These are phyloP conservation scores for Anas bernieri DNA, from an alignment of 2,797 vertebrate species.

Conservation along the genomic window DNA sequence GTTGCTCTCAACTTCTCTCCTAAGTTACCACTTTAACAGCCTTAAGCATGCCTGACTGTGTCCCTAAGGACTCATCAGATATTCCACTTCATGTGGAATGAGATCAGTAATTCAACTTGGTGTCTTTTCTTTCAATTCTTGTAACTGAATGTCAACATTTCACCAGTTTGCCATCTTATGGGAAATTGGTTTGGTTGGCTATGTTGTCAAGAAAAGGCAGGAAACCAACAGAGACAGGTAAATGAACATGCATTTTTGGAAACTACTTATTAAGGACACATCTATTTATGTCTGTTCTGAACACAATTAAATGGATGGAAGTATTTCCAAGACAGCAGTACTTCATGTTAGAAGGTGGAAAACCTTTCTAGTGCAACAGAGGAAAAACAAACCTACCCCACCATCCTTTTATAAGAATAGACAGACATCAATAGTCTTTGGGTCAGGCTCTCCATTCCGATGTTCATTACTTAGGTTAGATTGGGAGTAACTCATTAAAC, in stretches of 20 bases:
- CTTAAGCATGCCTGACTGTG: neutral
- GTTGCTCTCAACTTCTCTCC: neutral
- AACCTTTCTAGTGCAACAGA: neutral
- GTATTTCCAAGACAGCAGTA: neutral
- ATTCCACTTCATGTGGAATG: neutral
- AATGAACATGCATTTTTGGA: neutral
- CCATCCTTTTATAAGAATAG: neutral
- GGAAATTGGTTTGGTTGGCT: neutral
- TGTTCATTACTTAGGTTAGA: neutral
- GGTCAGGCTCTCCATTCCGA: neutral
- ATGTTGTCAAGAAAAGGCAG: neutral
- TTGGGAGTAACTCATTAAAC: neutral
- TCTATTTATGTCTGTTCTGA: neutral
- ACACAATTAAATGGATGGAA: neutral
- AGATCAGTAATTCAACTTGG: neutral
- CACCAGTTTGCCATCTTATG: neutral
- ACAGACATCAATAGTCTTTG: neutral
- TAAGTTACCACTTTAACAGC: neutral
- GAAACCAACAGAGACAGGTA: neutral
- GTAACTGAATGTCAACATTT: neutral
- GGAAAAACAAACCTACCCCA: neutral
- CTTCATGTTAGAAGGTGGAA: neutral
- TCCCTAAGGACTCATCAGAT: neutral
- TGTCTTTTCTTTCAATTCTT: neutral
- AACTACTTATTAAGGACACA: neutral